Conservation (phyloP, 2,888 invertebrate genomes). For the Trachelus iudaicus region DNA sequence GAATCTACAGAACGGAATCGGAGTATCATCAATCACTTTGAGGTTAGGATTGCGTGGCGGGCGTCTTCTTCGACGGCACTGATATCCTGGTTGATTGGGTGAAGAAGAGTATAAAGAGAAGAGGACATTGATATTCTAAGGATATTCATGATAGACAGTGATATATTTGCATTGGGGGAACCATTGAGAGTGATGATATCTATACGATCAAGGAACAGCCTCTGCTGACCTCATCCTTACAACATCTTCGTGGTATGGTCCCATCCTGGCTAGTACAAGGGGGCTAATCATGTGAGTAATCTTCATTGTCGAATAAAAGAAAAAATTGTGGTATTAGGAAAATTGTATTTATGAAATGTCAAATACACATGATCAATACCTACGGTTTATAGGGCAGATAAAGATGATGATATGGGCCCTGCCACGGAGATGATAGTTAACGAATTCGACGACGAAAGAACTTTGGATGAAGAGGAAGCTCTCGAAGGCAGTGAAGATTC, state of each 20-base stretch:
- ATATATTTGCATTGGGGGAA: neutral
- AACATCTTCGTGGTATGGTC: slow-evolving; percentile 41
- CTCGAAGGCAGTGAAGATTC: slow-evolving; percentile 91
- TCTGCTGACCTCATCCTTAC: slow-evolving; percentile 1
- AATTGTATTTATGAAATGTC: neutral
- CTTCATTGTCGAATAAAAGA: slow-evolving; percentile 7
- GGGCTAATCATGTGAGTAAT: slow-evolving; percentile 47
- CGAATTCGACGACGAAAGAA: slow-evolving; percentile 97
- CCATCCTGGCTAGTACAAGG: slow-evolving; percentile 31
- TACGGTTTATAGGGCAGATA: slow-evolving; percentile 56
- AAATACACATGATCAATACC: neutral
- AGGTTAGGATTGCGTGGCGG: neutral
- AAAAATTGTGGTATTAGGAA: neutral
- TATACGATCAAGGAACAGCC: neutral
- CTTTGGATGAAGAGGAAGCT: slow-evolving; percentile 96
- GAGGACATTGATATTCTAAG: neutral
- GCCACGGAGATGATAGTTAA: slow-evolving; percentile 96
- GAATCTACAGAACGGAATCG: neutral
- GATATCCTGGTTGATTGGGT: neutral
- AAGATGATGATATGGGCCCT: slow-evolving; percentile 84
- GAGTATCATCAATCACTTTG: neutral
- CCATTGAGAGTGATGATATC: neutral
- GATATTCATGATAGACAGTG: neutral
- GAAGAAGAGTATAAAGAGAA: neutral
- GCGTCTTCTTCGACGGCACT: neutral